Evolutionary conservation across 2,888 invertebrate species (phyloP).

Genomic region (Pachydiplax longipennis): DNA sequence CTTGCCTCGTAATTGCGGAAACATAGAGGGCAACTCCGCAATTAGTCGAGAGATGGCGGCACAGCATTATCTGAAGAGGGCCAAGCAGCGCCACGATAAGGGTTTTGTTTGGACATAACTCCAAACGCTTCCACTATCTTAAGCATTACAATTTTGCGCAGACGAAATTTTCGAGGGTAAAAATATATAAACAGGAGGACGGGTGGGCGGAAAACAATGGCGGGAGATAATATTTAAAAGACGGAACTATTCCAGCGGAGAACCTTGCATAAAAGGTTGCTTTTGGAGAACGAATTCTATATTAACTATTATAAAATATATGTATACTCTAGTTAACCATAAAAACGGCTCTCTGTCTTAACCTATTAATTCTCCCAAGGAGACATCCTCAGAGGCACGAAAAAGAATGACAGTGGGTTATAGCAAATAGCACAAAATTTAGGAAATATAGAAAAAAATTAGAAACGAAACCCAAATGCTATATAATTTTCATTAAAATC

Average conservation of each 20-base stretch:
- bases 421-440: too few species aligned
- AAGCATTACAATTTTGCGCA: constrained; percentile 1
- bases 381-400: too few species aligned
- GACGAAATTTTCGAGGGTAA: neutral
- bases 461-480: too few species aligned
- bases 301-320: too few species aligned
- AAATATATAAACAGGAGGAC: neutral
- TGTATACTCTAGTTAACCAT: too few species aligned
- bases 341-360: too few species aligned
- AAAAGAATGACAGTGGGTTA: too few species aligned
- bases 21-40: neutral
- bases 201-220: neutral
- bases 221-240: neutral
- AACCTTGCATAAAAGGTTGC: too few species aligned
- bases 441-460: too few species aligned
- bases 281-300: too few species aligned
- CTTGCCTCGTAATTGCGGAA: neutral
- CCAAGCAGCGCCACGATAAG: constrained; percentile 1
- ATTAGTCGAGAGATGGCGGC: neutral
- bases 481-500: too few species aligned
- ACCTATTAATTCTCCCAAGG: too few species aligned
- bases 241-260: neutral
- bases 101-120: constrained; percentile 37
- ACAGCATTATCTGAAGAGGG: neutral
- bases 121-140: constrained; percentile 18